Conservation (phyloP, 2,888 invertebrate species). For the Meiosimyza platycephala region DNA sequence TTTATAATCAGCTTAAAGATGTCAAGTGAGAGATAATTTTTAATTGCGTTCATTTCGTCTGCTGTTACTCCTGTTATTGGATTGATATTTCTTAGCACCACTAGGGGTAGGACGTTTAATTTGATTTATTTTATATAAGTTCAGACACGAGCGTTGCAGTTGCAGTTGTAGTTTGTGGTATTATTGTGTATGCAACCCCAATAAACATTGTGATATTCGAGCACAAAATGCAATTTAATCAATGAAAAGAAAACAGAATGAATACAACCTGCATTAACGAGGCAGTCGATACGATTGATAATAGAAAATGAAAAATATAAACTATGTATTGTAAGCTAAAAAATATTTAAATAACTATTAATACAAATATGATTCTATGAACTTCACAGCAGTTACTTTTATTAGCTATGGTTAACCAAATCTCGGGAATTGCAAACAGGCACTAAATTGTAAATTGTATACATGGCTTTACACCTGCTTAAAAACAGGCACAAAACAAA, state of each 20-base stretch:
- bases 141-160: constrained; percentile 26
- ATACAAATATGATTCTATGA: too few relatives aligned
- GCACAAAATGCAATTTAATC: constrained; percentile 55
- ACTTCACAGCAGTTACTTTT: too few relatives aligned
- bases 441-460: too few relatives aligned
- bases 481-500: too few relatives aligned
- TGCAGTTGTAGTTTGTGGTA: constrained; percentile 17
- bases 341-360: too few relatives aligned
- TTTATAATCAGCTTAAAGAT: constrained; percentile 6
- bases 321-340: too few relatives aligned
- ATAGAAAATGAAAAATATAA: neutral
- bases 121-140: constrained; percentile 9
- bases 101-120: constrained; percentile 33
- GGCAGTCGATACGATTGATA: constrained; percentile 18
- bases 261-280: constrained; percentile 32
- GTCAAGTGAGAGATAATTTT: constrained; percentile 11
- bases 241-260: constrained; percentile 52
- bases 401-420: too few relatives aligned
- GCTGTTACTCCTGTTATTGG: constrained; percentile 47
- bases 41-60: constrained; percentile 44
- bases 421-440: too few relatives aligned
- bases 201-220: constrained; percentile 36
- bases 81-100: constrained; percentile 42
- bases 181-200: constrained; percentile 30
- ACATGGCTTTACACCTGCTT: too few relatives aligned